Conservation (phyloP, 2,888 invertebrate genomes). For the Leuctra nigra region DNA sequence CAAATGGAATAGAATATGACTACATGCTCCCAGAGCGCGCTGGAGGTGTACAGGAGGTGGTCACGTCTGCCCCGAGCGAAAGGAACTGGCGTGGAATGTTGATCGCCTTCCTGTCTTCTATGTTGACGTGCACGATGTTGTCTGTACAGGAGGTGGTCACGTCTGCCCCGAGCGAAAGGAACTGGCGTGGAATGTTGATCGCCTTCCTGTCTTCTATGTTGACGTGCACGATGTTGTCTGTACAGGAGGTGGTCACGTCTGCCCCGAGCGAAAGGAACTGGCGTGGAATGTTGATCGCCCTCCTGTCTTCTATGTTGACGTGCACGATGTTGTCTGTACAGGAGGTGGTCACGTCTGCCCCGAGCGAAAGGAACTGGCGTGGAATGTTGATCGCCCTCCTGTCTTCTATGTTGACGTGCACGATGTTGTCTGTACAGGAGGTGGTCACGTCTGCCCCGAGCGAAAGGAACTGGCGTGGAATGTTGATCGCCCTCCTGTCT, state of each 20-base stretch:
- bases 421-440: conserved; percentile 60
- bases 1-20: too few relatives aligned
- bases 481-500: conserved; percentile 82
- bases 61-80: conserved; percentile 77
- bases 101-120: conserved; percentile 80
- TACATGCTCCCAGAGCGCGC: too few relatives aligned
- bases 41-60: conserved; percentile 87
- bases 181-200: conserved; percentile 92
- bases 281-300: conserved; percentile 88
- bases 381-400: conserved; percentile 88
- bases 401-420: too few relatives aligned
- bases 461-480: conserved; percentile 91
- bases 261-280: conserved; percentile 87
- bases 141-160: conserved; percentile 77
- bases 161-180: conserved; percentile 76
- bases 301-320: too few relatives aligned
- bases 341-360: conserved; percentile 84
- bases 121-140: too few relatives aligned
- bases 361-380: conserved; percentile 87
- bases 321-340: conserved; percentile 46
- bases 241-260: conserved; percentile 81
- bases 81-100: conserved; percentile 93
- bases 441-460: conserved; percentile 79
- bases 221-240: too few relatives aligned
- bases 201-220: too few relatives aligned